Evolutionary conservation across 2,113 vertebrate genomes (phyloP).

Genomic region (mouse (Mus musculus)): DNA sequence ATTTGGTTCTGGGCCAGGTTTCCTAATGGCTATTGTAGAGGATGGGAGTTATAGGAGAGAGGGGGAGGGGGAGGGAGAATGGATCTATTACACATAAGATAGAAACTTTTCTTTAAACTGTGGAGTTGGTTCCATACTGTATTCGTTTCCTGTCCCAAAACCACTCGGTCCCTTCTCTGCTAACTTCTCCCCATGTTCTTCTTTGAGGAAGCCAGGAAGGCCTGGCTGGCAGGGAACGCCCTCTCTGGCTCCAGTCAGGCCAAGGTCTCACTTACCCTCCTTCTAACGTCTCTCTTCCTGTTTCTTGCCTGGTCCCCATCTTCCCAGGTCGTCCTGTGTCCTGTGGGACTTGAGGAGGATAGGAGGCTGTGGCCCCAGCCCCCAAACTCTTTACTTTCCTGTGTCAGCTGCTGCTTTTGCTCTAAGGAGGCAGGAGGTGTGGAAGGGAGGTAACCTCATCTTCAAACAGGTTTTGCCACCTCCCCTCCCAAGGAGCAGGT

Average conservation of each 20-base stretch:
- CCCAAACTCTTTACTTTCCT: background rate
- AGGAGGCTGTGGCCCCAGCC: background rate
- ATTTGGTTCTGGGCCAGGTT: background rate
- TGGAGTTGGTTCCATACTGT: background rate
- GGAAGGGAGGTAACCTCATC: constrained; percentile 60
- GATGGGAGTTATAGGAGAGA: background rate
- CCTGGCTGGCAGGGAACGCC: background rate
- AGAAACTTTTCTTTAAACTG: background rate
- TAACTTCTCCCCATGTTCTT: background rate
- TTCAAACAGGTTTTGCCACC: constrained; percentile 80
- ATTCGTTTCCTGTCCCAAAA: background rate
- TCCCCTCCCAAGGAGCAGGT: constrained; percentile 64
- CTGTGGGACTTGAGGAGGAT: background rate
- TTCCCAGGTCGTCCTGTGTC: background rate
- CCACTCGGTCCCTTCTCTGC: background rate
- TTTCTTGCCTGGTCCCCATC: constrained; percentile 69
- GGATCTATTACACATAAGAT: background rate
- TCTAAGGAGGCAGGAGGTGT: constrained; percentile 46
- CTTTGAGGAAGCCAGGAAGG: background rate
- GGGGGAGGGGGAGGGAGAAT: background rate
- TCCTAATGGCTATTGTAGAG: background rate
- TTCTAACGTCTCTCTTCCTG: background rate
- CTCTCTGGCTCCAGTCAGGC: background rate
- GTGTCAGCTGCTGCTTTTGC: constrained; percentile 39
- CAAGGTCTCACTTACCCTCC: constrained; percentile 57